Conservation (phyloP, 2,113 vertebrate species). For the Siniperca chuatsi region DNA sequence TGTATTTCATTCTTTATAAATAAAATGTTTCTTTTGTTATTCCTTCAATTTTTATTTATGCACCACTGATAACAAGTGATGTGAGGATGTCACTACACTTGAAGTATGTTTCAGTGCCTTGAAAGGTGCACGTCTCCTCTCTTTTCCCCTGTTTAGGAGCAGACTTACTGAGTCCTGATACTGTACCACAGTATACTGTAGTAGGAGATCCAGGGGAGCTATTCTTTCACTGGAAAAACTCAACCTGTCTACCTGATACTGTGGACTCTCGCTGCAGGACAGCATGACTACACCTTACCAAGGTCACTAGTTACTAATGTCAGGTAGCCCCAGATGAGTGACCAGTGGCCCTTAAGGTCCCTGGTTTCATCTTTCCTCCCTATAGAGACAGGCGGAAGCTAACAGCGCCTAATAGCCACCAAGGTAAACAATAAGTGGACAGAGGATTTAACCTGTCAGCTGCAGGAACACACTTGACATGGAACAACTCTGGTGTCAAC, state of each 20-base stretch:
- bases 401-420: conserved; percentile 10
- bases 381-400: neutral
- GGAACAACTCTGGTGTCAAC: neutral
- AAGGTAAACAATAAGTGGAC: conserved; percentile 27
- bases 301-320: conserved; percentile 39
- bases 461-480: conserved; percentile 17
- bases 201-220: conserved; percentile 2
- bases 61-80: neutral
- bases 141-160: neutral
- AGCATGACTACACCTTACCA: conserved; percentile 13
- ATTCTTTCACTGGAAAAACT: conserved; percentile 39
- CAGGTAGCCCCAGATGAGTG: conserved; percentile 18
- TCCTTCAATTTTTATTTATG: neutral
- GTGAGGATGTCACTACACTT: neutral
- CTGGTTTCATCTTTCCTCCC: conserved; percentile 40
- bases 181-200: conserved; percentile 18
- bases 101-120: neutral
- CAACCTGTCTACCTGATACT: conserved; percentile 38
- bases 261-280: neutral
- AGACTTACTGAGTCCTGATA: conserved; percentile 3
- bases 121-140: neutral
- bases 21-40: neutral
- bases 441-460: conserved; percentile 20
- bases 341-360: conserved; percentile 2
- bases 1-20: neutral